Evolutionary conservation across 2,888 invertebrate genomes (phyloP), one percentile per base, ranked within the genome.

Genomic region (Acanthacorydalis orientalis): DNA sequence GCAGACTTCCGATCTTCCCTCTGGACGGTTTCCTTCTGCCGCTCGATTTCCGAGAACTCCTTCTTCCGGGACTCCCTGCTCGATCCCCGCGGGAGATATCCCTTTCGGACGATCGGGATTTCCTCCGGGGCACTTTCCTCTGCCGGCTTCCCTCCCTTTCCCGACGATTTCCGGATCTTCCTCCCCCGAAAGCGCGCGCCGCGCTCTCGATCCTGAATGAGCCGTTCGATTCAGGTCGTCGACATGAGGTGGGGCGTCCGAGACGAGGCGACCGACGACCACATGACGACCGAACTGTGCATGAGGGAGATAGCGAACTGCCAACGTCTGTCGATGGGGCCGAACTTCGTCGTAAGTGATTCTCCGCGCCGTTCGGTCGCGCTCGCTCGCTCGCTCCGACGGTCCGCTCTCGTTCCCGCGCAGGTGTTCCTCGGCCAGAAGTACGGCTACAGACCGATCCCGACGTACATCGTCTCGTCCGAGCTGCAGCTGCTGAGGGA

Each of bases 181-280:
- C n/a, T n/a, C n/a, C n/a, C n/a, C n/a, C n/a, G n/a, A n/a, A n/a
- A n/a, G n/a, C n/a, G n/a, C n/a, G n/a, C n/a, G n/a, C n/a, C n/a
- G 15, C 9, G 38, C 1, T 38, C 38, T 38, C 15, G n/a, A n/a
- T n/a, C n/a, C n/a, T n/a, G n/a, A 11, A 35, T 35, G 4, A 48
- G 23, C 34, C 34, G 44, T 8, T 42, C 11, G 7, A 33, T 50
- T 32, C 55, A 91, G 91, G 95, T 96, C 3, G 96, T 96, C 31
- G 96, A 96, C 67, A 96, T 96, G 96, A 74, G 96, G 59, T 96
- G 96, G 96, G 96, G 96, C 6, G 95, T 96, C 0, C 73, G 96
- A 58, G 96, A 97, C 60, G 96, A 96, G 67, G 95, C 96, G 0
- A 97, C 96, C 0, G 96, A 97, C 59, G 97, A 97, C 77, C 97